These are phyloP conservation scores for Lycaon pictus DNA, from an alignment of 2,113 vertebrate species.

Conservation along the genomic window DNA sequence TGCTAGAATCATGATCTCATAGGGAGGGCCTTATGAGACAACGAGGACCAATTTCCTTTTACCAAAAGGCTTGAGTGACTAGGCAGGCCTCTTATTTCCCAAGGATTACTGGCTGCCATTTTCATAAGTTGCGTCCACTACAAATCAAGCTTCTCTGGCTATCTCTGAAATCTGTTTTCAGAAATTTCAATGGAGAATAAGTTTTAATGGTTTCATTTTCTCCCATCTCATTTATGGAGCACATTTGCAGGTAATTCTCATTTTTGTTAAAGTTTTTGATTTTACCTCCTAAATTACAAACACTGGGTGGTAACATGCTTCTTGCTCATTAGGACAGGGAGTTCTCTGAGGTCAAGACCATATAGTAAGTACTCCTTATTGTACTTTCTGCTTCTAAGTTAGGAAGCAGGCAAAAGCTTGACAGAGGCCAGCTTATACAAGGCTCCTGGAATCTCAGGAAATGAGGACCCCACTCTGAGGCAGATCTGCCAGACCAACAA, in stretches of 20 bases:
- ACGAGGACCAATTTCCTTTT: not conserved
- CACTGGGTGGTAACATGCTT: not conserved
- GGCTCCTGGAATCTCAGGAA: not conserved
- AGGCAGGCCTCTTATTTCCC: not conserved
- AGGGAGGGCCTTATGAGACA: not conserved
- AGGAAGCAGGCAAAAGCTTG: not conserved
- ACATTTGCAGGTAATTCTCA: not conserved
- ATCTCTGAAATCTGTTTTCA: too few species aligned
- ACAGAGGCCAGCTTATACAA: not conserved
- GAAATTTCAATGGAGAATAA: not conserved
- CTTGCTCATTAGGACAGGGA: too few species aligned
- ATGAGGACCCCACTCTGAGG: not conserved
- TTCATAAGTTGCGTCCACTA: not conserved
- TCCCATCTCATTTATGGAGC: not conserved
- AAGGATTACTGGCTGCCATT: fast-evolving
- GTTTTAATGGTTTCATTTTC: not conserved
- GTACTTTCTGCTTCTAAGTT: not conserved
- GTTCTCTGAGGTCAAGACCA: not conserved
- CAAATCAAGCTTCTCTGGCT: not conserved
- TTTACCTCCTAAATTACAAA: not conserved
- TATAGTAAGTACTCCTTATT: too few species aligned
- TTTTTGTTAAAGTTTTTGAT: not conserved
- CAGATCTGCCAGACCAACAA: not conserved
- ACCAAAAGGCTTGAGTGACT: not conserved
- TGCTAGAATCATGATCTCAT: not conserved